A percentile compares a stretch with the other conserved stretches of the same genome.
These are phyloP conservation scores for Ateles fusciceps DNA, from an alignment of 2,797 vertebrate genomes.

Conservation along the genomic window DNA sequence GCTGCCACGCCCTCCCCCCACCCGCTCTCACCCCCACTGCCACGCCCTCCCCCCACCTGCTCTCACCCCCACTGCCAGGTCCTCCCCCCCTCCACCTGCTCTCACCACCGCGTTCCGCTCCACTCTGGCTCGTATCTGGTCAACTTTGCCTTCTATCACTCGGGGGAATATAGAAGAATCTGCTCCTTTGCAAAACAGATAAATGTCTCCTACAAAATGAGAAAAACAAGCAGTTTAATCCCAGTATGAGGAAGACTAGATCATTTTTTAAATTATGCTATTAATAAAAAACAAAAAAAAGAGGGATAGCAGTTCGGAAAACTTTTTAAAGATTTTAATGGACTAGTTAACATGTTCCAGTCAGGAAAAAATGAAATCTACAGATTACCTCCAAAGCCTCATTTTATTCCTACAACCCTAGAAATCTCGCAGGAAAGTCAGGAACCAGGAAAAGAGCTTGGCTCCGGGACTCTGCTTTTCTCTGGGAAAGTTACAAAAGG, in stretches of 20 bases:
- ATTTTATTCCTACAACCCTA: neutral
- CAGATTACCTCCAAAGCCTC: neutral
- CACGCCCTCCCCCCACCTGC: too few species aligned
- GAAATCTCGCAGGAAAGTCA: too few species aligned
- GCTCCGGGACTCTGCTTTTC: neutral
- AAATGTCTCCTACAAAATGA: conserved; percentile 89
- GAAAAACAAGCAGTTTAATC: neutral
- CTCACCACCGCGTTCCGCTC: conserved; percentile 98
- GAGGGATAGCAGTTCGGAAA: neutral
- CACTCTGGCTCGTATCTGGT: conserved; percentile 91
- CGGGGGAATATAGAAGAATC: conserved; percentile 97
- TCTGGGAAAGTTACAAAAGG: neutral
- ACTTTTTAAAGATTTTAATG: accelerated
- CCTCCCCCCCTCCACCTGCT: neutral
- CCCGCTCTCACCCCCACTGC: too few species aligned
- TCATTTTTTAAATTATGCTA: neutral
- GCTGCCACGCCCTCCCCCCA: too few species aligned
- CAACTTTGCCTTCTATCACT: conserved; percentile 95
- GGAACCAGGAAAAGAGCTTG: neutral
- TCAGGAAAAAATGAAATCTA: neutral
- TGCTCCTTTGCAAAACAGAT: conserved; percentile 97
- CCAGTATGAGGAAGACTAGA: neutral
- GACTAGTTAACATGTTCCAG: accelerated
- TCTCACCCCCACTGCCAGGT: too few species aligned
- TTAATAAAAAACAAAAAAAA: neutral